Conservation (phyloP, 2,888 invertebrate genomes). For the Crocallis elinguaria region DNA sequence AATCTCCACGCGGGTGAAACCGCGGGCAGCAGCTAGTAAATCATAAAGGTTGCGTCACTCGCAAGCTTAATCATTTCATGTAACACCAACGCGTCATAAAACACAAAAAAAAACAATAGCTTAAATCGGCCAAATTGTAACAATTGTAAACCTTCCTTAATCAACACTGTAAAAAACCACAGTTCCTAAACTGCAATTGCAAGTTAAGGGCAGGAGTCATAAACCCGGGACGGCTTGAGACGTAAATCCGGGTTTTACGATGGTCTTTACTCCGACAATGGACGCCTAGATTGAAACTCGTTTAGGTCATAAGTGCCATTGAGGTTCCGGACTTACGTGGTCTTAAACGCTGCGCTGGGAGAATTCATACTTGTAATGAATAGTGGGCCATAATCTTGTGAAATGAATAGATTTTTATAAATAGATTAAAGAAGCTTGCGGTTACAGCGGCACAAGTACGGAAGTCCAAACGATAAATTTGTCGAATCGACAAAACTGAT, state of each 20-base stretch:
- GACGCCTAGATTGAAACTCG: conserved; percentile 66
- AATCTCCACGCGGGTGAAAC: no score
- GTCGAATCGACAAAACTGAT: no score
- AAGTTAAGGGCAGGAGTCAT: conserved; percentile 46
- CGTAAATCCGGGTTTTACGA: conserved; percentile 55
- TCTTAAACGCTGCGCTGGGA: conserved; percentile 7
- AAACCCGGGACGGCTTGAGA: conserved; percentile 39
- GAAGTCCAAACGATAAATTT: no score
- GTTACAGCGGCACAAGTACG: no score
- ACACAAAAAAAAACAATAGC: neutral
- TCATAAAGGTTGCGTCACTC: no score
- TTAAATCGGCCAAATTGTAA: neutral
- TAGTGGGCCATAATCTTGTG: neutral
- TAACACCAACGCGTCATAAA: neutral
- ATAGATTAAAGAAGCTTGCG: no score
- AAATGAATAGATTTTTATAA: no score
- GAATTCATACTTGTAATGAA: conserved; percentile 12
- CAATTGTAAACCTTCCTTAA: conserved; percentile 11
- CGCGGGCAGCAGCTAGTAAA: no score
- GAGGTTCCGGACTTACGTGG: conserved; percentile 26
- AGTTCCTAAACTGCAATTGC: conserved; percentile 48
- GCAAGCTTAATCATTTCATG: no score
- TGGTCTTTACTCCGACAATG: conserved; percentile 61
- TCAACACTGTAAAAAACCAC: conserved; percentile 30
- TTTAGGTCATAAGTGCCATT: conserved; percentile 59